Base-by-base conservation (phyloP, 2,113 vertebrate genomes). In the Toxotes chatareus region DNA sequence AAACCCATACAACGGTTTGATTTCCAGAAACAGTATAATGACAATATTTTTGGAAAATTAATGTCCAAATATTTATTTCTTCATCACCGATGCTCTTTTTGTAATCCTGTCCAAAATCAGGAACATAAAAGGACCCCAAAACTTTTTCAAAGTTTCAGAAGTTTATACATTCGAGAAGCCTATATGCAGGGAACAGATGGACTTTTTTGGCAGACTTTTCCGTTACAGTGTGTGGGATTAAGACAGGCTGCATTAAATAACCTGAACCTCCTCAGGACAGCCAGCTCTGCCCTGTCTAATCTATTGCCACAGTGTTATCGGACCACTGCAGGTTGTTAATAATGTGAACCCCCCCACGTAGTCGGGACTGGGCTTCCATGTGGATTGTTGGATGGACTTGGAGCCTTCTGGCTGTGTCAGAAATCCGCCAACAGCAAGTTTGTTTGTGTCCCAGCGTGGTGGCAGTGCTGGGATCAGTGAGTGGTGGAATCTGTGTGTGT, bases 261-360 rank as follows among this genome's bases (percentile, higher is more conserved):
- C 81, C 82, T 80, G 63, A 80, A 85, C 53, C 66, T 80, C 63
- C 76, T 64, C 63, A 42, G 88, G 61, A 84, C 73, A 85, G 85
- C 80, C 80, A 65, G 78, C 82, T 73, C 82, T 79, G 86, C 73
- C 84, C 79, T 7, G 71, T 84, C 77, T 92, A 89, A 91, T 90
- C 88, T 83, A 83, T 34, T 80, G 75, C 83, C 70, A 79, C 78
- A 60, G 81, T 79, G 91, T 87, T 92, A 91, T 93, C 89, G 70
- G 82, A 73, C 82, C 73, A 62, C 65, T 86, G 91, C 92, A 93
- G 92, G 86, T 89, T 89, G 84, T 79, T 90, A 88, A 86, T 88
- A 87, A 86, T 66, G 71, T 57, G 53, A 67, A 53, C 59, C 53
- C 61, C 53, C 51, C 44, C 27, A 36, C 72, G 69, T 55, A 23